phyloP scores from a whole-genome alignment of 2,797 vertebrate genomes.

The Melanotaenia trifasciata region DNA sequence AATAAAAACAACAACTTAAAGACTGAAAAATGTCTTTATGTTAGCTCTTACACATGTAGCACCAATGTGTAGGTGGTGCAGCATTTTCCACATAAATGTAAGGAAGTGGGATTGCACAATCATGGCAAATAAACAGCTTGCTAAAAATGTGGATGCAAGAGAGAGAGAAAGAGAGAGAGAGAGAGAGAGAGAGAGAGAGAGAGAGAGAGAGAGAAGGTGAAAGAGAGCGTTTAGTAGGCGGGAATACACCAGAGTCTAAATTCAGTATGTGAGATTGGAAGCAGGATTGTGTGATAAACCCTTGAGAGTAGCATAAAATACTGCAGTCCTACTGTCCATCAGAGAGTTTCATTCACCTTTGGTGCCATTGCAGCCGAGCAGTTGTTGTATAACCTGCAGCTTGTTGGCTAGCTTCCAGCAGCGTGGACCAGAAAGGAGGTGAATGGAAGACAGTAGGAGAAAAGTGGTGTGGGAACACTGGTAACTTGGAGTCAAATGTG shows the following conservation, averaged over 20 bases:
- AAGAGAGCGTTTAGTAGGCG: conserved; percentile 26
- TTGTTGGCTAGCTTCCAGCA: conserved; percentile 30
- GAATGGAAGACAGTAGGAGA: conserved; percentile 26
- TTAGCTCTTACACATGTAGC: conserved; percentile 18
- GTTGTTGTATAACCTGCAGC: conserved; percentile 56
- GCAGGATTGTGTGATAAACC: conserved; percentile 43
- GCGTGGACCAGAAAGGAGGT: conserved; percentile 22
- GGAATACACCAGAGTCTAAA: conserved; percentile 32
- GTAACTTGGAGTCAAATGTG: conserved; percentile 29
- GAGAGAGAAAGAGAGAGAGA: background rate
- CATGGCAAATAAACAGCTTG: conserved; percentile 24
- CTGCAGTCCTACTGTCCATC: conserved; percentile 42
- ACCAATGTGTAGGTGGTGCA: conserved; percentile 34
- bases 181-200: background rate
- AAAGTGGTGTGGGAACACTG: conserved; percentile 13
- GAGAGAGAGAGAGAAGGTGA: background rate
- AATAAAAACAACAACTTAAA: conserved; percentile 45
- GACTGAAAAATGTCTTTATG: conserved; percentile 17
- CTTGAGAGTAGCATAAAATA: conserved; percentile 62
- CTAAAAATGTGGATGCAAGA: conserved; percentile 16
- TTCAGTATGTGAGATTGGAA: conserved; percentile 50
- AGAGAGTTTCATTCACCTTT: conserved; percentile 65
- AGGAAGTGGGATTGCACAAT: conserved; percentile 23
- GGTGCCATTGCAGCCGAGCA: conserved; percentile 34
- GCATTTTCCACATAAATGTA: conserved; percentile 6